A percentile compares a stretch with the other conserved stretches of the same genome.
Conservation (phyloP, 2,797 vertebrate species). For the Hypotaenidia philippensis region DNA sequence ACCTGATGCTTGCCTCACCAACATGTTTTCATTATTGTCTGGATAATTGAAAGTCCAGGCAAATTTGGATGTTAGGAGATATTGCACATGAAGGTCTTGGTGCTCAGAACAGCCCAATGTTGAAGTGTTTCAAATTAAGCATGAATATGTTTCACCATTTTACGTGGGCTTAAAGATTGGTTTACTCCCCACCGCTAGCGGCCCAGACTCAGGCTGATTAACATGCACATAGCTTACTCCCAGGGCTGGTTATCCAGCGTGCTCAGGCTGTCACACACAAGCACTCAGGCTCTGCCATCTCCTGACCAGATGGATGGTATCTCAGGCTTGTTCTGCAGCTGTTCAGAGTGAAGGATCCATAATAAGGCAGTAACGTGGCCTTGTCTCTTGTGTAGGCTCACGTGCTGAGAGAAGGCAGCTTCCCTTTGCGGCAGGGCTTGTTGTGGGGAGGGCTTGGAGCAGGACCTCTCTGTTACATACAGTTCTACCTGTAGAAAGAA, state of each 20-base stretch:
- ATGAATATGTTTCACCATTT: neutral
- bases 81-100: neutral
- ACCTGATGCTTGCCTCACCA: conserved; percentile 67
- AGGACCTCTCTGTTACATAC: accelerated
- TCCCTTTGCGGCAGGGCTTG: neutral
- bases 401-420: too few species aligned
- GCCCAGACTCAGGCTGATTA: neutral
- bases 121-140: conserved; percentile 8
- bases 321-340: neutral
- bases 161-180: neutral
- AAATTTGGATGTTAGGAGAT: conserved; percentile 32
- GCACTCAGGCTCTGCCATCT: neutral
- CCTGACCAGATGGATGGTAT: accelerated
- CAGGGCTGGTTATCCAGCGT: neutral
- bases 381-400: too few species aligned
- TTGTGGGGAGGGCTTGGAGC: neutral
- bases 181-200: neutral
- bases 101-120: conserved; percentile 4
- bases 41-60: conserved; percentile 83
- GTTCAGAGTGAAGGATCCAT: accelerated
- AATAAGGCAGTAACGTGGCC: accelerated
- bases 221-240: neutral
- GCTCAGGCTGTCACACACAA: neutral
- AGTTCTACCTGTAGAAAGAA: neutral
- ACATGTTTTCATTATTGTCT: conserved; percentile 65